Percentiles rank a stretch among this genome's conserved stretches.
Evolutionary conservation across 1,140 invertebrate species (phyloP).

Genomic region (Matsumurasca onukii): DNA sequence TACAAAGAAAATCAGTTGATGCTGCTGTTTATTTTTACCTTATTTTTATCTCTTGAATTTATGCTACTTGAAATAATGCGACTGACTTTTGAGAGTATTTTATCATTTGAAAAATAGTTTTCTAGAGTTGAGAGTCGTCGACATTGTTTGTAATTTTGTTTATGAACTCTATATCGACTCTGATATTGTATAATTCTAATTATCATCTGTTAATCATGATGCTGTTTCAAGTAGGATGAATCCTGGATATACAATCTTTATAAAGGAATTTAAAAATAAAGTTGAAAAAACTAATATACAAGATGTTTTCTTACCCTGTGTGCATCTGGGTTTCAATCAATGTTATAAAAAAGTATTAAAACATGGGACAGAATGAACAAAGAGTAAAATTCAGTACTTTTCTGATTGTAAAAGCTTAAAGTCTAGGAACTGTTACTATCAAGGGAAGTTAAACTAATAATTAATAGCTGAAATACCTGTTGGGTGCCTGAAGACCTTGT

Average conservation of each 20-base stretch:
- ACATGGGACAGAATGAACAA: too few relatives aligned
- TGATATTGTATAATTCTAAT: slow-evolving; percentile 3
- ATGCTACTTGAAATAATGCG: slow-evolving; percentile 22
- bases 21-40: slow-evolving; percentile 13
- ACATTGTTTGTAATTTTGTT: slow-evolving; percentile 16
- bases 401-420: too few relatives aligned
- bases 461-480: too few relatives aligned
- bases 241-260: slow-evolving; percentile 28
- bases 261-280: slow-evolving; percentile 31
- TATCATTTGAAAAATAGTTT: neutral
- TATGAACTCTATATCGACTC: neutral
- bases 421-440: too few relatives aligned
- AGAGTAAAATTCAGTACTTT: too few relatives aligned
- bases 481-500: too few relatives aligned
- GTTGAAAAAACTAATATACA: slow-evolving; percentile 25
- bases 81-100: slow-evolving; percentile 4
- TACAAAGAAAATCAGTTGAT: slow-evolving; percentile 18
- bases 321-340: too few relatives aligned
- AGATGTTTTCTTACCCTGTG: too few relatives aligned
- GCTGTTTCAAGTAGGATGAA: slow-evolving; percentile 25
- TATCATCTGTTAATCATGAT: neutral
- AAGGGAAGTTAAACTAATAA: too few relatives aligned
- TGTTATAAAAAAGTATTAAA: too few relatives aligned
- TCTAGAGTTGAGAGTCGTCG: neutral
- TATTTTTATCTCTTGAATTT: slow-evolving; percentile 19